Evolutionary conservation across 2,797 vertebrate genomes (phyloP).

Genomic region (Mus spretus): DNA sequence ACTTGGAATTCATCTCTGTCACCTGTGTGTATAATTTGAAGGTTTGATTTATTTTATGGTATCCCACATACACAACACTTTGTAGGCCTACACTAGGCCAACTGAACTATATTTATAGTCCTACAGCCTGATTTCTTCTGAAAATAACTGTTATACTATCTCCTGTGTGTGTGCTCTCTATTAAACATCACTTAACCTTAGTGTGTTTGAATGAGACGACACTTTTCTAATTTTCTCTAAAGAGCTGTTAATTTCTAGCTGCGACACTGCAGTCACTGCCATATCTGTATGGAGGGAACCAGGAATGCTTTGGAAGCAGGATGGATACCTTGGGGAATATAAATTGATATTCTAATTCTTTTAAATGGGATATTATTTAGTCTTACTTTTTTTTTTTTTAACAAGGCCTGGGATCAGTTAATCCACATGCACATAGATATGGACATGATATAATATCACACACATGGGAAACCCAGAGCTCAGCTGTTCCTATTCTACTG

Average conservation of each 20-base stretch:
- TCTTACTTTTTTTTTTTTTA: too few species aligned
- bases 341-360: not conserved
- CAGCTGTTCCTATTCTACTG: not conserved
- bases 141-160: not conserved
- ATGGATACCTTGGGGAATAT: not conserved
- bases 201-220: not conserved
- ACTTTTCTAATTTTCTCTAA: not conserved
- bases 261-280: not conserved
- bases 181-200: too few species aligned
- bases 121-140: not conserved
- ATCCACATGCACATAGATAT: rapidly evolving
- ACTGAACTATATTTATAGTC: too few species aligned
- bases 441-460: not conserved
- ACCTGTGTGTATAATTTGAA: not conserved
- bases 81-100: not conserved
- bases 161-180: not conserved
- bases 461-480: not conserved
- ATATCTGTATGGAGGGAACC: not conserved
- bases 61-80: not conserved
- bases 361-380: not conserved
- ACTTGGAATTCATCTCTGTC: not conserved
- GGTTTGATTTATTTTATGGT: not conserved
- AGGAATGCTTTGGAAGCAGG: not conserved
- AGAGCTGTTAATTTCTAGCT: not conserved
- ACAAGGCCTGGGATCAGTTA: not conserved